Evolutionary conservation across 2,888 invertebrate genomes (phyloP).

Genomic region (Calliopum simillimum): DNA sequence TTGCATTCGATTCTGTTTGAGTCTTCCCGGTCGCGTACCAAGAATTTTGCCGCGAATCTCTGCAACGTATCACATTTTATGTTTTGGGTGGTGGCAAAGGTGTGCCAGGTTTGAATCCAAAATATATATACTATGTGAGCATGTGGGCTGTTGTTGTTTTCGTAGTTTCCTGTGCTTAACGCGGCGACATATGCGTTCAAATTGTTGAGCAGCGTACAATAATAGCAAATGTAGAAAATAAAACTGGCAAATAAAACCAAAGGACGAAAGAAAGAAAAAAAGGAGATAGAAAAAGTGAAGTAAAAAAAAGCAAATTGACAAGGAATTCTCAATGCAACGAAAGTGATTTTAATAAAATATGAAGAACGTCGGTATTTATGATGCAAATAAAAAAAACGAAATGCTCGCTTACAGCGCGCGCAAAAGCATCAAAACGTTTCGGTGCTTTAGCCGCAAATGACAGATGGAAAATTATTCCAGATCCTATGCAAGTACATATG

Average conservation of each 20-base stretch:
- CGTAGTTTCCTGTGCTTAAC: neutral
- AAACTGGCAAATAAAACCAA: neutral
- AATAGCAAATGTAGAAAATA: neutral
- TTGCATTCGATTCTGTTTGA: constrained; percentile 18
- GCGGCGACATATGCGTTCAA: constrained; percentile 23
- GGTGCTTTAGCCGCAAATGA: neutral
- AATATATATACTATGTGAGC: constrained; percentile 1
- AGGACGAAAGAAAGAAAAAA: neutral
- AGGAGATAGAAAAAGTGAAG: neutral
- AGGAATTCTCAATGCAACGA: constrained; percentile 65
- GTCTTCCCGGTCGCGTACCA: neutral
- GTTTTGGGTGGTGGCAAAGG: neutral
- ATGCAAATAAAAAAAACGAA: constrained; percentile 16
- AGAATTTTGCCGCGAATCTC: constrained; percentile 16
- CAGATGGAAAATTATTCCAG: no score
- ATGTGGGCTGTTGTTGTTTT: neutral
- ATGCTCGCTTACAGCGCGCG: neutral
- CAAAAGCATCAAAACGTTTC: constrained; percentile 9
- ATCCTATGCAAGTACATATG: no score
- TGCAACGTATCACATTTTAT: neutral
- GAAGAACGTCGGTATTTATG: constrained; percentile 46
- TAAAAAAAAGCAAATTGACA: neutral
- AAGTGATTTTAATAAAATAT: constrained; percentile 68
- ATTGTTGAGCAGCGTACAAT: constrained; percentile 6
- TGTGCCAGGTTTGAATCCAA: neutral